Conservation (phyloP, 1,140 invertebrate species). For the Drosophila truncata region DNA sequence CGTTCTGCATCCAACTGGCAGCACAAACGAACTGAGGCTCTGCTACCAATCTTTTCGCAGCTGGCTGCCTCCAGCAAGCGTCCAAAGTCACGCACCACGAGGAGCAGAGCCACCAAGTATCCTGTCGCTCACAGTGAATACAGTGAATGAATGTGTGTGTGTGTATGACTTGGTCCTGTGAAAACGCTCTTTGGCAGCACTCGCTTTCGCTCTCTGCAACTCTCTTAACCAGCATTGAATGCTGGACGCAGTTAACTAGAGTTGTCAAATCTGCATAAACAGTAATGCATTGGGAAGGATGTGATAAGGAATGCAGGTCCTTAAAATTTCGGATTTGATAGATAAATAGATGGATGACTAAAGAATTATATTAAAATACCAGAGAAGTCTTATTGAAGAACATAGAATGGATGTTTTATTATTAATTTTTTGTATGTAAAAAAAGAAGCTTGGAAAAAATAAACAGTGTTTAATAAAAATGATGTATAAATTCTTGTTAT, state of each 20-base stretch:
- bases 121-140: conserved; percentile 7
- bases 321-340: background rate
- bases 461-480: background rate
- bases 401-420: background rate
- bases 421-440: no score
- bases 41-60: conserved; percentile 47
- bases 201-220: conserved; percentile 7
- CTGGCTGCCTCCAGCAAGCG: conserved; percentile 42
- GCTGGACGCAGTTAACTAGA: conserved; percentile 42
- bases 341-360: no score
- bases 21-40: conserved; percentile 49
- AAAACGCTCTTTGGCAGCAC: conserved; percentile 20
- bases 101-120: conserved; percentile 42
- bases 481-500: background rate
- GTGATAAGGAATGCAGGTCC: background rate
- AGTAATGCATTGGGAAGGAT: background rate
- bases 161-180: conserved; percentile 17
- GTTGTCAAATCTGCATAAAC: conserved; percentile 32
- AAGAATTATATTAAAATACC: background rate
- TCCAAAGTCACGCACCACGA: conserved; percentile 54
- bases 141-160: conserved; percentile 8
- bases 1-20: conserved; percentile 72
- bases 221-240: conserved; percentile 36
- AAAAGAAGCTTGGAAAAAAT: background rate
- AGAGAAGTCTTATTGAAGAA: background rate